Evolutionary conservation across 2,888 invertebrate species (phyloP).

Genomic region (Drosophila setosimentum): DNA sequence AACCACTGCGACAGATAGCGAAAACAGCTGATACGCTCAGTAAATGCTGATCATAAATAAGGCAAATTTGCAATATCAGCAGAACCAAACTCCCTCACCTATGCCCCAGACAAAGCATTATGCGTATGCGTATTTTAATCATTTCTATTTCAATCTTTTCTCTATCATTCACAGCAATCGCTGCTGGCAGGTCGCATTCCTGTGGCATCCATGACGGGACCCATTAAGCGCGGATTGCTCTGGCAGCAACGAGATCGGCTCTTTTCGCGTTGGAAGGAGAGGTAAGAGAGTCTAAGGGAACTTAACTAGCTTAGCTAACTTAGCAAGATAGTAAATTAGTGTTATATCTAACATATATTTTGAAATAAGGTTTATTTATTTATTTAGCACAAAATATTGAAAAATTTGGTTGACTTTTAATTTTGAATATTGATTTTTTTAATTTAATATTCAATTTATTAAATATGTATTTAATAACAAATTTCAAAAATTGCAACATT

Average conservation of each 20-base stretch:
- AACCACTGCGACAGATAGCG: constrained; percentile 42
- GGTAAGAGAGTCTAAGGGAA: constrained; percentile 73
- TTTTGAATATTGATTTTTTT: neutral
- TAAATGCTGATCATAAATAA: constrained; percentile 51
- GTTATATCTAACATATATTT: neutral
- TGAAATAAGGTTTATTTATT: neutral
- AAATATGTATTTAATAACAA: neutral
- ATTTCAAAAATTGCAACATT: neutral
- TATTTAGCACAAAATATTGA: neutral
- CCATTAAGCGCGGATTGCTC: constrained; percentile 88
- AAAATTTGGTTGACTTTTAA: neutral
- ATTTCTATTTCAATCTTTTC: constrained; percentile 26
- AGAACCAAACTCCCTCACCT: constrained; percentile 33
- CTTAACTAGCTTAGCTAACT: neutral
- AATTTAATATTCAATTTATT: neutral
- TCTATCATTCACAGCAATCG: constrained; percentile 81
- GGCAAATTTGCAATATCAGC: constrained; percentile 61
- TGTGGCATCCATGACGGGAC: constrained; percentile 86
- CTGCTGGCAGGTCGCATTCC: constrained; percentile 85
- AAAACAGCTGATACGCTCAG: constrained; percentile 67
- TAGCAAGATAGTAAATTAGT: neutral
- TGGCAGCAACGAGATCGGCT: constrained; percentile 89
- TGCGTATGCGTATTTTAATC: constrained; percentile 30
- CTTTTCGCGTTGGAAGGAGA: constrained; percentile 89
- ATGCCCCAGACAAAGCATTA: neutral